A percentile compares a stretch with the other conserved stretches of the same genome.
These are phyloP conservation scores for Sinohyriopsis cumingii DNA, from an alignment of 2,888 invertebrate genomes.

Conservation along the genomic window DNA sequence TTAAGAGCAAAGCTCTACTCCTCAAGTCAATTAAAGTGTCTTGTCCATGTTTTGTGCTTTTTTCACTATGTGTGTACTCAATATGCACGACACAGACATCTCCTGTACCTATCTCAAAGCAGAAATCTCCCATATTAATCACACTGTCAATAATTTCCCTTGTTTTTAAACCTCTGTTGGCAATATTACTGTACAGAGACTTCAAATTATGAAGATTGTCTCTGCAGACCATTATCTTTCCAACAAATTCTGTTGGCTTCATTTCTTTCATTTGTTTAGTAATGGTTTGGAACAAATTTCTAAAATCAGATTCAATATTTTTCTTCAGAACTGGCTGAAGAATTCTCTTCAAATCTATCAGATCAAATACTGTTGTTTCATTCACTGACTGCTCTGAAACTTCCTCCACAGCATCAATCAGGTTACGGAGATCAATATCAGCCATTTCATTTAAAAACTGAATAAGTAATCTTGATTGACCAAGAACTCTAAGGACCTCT, in stretches of 20 bases:
- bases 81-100: constrained; percentile 15
- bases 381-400: constrained; percentile 47
- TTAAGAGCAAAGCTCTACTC: constrained; percentile 39
- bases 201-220: constrained; percentile 38
- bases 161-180: constrained; percentile 45
- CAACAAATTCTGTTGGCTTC: constrained; percentile 18
- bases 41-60: constrained; percentile 5
- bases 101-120: constrained; percentile 13
- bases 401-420: constrained; percentile 51
- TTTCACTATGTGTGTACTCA: constrained; percentile 25
- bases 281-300: neutral
- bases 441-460: constrained; percentile 30
- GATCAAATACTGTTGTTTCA: constrained; percentile 43
- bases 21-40: constrained; percentile 31
- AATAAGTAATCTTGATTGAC: constrained; percentile 21
- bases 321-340: constrained; percentile 27
- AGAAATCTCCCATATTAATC: constrained; percentile 27
- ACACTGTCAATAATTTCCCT: constrained; percentile 39
- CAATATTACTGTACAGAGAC: constrained; percentile 41
- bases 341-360: constrained; percentile 44
- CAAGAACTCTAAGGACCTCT: constrained; percentile 21
- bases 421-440: constrained; percentile 43
- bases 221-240: constrained; percentile 36
- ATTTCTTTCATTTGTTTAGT: constrained; percentile 14
- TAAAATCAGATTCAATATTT: neutral